Percentiles rank a stretch among this genome's conserved stretches.
These are phyloP conservation scores for Pecten maximus DNA, from an alignment of 2,888 invertebrate species.

Conservation along the genomic window DNA sequence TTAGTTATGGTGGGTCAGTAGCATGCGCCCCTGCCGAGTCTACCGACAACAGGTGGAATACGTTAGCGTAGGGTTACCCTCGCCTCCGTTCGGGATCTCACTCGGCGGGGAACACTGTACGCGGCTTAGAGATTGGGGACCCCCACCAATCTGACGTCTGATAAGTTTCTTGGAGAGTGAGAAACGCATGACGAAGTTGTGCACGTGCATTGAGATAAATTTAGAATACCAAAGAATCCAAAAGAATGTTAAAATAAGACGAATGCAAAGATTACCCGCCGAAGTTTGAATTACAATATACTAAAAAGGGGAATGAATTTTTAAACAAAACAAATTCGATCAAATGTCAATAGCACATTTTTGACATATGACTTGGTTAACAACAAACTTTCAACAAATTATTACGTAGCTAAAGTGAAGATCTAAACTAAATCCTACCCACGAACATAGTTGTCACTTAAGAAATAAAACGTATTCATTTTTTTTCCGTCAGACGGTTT, in stretches of 20 bases:
- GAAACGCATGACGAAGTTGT: background rate
- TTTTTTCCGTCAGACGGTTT: no score
- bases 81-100: constrained; percentile 6
- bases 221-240: background rate
- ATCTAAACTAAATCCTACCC: no score
- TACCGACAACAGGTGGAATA: background rate
- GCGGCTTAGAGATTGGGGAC: background rate
- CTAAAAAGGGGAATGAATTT: background rate
- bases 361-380: no score
- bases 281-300: background rate
- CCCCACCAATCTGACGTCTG: constrained; percentile 25
- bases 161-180: constrained; percentile 33
- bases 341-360: background rate
- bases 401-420: no score
- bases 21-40: background rate
- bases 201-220: background rate
- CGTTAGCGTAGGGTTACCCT: constrained; percentile 15
- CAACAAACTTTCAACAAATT: no score
- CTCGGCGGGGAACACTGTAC: constrained; percentile 10
- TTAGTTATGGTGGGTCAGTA: background rate
- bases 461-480: no score
- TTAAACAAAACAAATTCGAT: background rate
- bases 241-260: background rate
- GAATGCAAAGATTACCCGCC: background rate
- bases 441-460: no score